Percentiles rank a stretch among this genome's conserved stretches.
Conservation (phyloP, 2,888 invertebrate species). For the Leptopilina syphax region DNA sequence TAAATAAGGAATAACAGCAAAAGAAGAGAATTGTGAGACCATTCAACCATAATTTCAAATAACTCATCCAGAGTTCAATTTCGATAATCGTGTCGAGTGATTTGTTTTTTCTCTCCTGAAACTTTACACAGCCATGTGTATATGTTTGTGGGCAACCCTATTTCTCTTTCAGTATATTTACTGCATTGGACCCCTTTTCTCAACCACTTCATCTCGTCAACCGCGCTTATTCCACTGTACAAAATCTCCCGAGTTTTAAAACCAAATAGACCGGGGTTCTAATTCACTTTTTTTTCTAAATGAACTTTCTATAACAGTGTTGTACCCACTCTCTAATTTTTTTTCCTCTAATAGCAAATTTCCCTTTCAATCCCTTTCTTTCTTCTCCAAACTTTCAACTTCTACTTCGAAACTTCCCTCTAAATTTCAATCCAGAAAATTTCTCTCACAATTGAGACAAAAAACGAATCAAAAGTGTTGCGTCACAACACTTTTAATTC, state of each 20-base stretch:
- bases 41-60: slow-evolving; percentile 15
- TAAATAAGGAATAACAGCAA: slow-evolving; percentile 17
- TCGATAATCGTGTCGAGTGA: slow-evolving; percentile 32
- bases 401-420: no score
- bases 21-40: neutral
- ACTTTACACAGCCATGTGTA: slow-evolving; percentile 53
- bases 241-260: slow-evolving; percentile 23
- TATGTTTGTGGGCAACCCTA: slow-evolving; percentile 47
- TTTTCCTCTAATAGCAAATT: no score
- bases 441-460: no score
- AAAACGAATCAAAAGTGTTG: no score
- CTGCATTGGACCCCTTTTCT: slow-evolving; percentile 16
- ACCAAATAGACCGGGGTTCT: slow-evolving; percentile 3
- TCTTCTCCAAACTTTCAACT: neutral
- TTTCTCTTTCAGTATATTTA: slow-evolving; percentile 44
- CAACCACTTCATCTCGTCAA: slow-evolving; percentile 37
- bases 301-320: no score
- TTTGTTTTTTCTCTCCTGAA: slow-evolving; percentile 40
- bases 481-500: no score
- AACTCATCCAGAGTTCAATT: slow-evolving; percentile 16
- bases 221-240: slow-evolving; percentile 24
- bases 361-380: neutral
- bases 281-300: slow-evolving; percentile 5
- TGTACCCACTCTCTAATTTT: no score
- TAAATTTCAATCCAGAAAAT: no score